Conservation (phyloP, 2,888 invertebrate species). For the Schizaphis graminum region DNA sequence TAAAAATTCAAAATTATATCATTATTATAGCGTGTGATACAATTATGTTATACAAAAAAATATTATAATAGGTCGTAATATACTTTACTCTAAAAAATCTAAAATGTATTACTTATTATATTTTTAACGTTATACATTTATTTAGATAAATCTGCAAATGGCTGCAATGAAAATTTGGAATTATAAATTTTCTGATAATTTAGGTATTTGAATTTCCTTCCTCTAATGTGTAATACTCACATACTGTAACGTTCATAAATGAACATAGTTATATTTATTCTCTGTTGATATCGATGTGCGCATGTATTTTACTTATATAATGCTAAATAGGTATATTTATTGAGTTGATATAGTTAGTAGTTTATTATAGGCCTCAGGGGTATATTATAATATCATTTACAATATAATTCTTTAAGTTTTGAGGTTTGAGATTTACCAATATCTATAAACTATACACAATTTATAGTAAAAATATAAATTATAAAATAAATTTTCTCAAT, state of each 20-base stretch:
- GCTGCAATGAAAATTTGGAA: neutral
- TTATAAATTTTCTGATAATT: neutral
- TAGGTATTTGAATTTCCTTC: neutral
- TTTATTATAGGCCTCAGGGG: neutral
- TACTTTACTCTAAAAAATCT: neutral
- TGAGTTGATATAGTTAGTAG: neutral
- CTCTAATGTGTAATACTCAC: neutral
- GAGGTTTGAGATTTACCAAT: neutral
- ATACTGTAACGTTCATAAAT: neutral
- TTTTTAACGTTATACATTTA: neutral
- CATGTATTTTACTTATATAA: neutral
- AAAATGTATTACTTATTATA: neutral
- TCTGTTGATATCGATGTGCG: neutral
- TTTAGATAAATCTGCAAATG: fast-evolving
- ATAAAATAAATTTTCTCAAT: neutral
- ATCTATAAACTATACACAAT: neutral
- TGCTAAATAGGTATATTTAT: neutral
- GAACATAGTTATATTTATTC: neutral
- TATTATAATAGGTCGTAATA: neutral
- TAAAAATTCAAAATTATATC: neutral
- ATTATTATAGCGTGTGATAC: no score
- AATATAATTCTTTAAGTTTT: neutral
- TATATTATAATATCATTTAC: neutral
- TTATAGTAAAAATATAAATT: neutral
- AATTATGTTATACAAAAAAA: neutral